These are phyloP conservation scores for Blennius ocellaris DNA, from an alignment of 2,113 vertebrate species.

Conservation along the genomic window DNA sequence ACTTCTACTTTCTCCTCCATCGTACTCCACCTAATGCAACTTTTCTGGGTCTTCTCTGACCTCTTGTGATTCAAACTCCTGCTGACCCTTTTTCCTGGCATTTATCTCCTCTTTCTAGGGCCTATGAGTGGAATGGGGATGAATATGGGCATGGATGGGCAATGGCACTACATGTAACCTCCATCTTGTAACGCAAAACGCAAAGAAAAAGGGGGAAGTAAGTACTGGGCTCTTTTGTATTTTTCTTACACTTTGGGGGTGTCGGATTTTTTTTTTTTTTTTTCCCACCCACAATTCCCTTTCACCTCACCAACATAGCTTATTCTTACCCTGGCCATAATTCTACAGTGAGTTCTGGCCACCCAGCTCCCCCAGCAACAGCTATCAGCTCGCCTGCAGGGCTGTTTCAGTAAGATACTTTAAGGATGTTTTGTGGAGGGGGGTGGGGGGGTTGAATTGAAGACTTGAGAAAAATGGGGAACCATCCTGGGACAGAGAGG, in stretches of 20 bases:
- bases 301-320: slow-evolving; percentile 51
- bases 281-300: slow-evolving; percentile 50
- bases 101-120: slow-evolving; percentile 94
- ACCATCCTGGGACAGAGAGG: slow-evolving; percentile 57
- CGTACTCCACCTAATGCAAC: slow-evolving; percentile 40
- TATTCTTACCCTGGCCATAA: slow-evolving; percentile 16
- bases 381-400: slow-evolving; percentile 36
- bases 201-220: slow-evolving; percentile 99
- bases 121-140: slow-evolving; percentile 99
- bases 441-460: slow-evolving; percentile 62
- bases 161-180: slow-evolving; percentile 99
- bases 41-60: slow-evolving; percentile 52
- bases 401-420: slow-evolving; percentile 50
- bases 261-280: slow-evolving; percentile 52
- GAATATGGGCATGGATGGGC: slow-evolving; percentile 99
- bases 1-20: slow-evolving; percentile 23
- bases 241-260: slow-evolving; percentile 43
- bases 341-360: slow-evolving; percentile 10
- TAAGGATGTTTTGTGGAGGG: slow-evolving; percentile 13
- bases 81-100: slow-evolving; percentile 88
- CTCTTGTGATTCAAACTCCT: slow-evolving; percentile 82
- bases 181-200: slow-evolving; percentile 94
- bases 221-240: slow-evolving; percentile 87
- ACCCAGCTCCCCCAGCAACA: slow-evolving; percentile 27
- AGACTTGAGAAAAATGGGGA: slow-evolving; percentile 60